phyloP scores from a whole-genome alignment of 1,140 invertebrate genomes.

The Galleria mellonella region DNA sequence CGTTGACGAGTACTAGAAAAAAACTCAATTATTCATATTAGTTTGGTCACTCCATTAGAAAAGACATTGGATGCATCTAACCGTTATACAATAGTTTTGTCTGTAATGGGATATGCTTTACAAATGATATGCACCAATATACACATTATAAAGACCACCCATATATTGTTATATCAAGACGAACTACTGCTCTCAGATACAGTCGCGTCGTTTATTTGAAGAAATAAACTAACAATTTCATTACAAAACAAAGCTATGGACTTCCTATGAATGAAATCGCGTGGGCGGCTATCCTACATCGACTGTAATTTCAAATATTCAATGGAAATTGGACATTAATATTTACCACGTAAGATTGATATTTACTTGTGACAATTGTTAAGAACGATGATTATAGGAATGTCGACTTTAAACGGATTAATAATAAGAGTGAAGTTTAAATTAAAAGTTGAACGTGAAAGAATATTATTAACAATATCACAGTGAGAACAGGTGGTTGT shows the following conservation, averaged over 20 bases:
- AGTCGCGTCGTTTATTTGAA: conserved; percentile 50
- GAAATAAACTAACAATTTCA: conserved; percentile 68
- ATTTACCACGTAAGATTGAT: too few relatives aligned
- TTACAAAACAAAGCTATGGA: conserved; percentile 68
- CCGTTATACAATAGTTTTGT: conserved; percentile 7
- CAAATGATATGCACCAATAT: conserved; percentile 23
- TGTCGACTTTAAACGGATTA: too few relatives aligned
- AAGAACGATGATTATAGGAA: too few relatives aligned
- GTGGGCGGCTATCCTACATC: conserved; percentile 62
- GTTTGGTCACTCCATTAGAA: conserved; percentile 3
- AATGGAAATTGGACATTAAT: too few relatives aligned
- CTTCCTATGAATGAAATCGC: conserved; percentile 66
- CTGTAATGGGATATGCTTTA: not conserved
- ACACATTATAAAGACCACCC: conserved; percentile 52
- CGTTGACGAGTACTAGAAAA: too few relatives aligned
- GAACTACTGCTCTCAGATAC: conserved; percentile 40
- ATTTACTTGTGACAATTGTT: too few relatives aligned
- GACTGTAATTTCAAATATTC: not conserved
- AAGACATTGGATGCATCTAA: conserved; percentile 10
- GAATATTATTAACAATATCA: conserved; percentile 53
- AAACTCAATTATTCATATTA: too few relatives aligned
- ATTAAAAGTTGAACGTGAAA: conserved; percentile 11
- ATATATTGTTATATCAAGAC: conserved; percentile 24
- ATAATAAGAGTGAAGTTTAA: not conserved
- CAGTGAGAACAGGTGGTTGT: conserved; percentile 58